Evolutionary conservation across 2,113 vertebrate genomes (phyloP).

Genomic region (Mus pahari): DNA sequence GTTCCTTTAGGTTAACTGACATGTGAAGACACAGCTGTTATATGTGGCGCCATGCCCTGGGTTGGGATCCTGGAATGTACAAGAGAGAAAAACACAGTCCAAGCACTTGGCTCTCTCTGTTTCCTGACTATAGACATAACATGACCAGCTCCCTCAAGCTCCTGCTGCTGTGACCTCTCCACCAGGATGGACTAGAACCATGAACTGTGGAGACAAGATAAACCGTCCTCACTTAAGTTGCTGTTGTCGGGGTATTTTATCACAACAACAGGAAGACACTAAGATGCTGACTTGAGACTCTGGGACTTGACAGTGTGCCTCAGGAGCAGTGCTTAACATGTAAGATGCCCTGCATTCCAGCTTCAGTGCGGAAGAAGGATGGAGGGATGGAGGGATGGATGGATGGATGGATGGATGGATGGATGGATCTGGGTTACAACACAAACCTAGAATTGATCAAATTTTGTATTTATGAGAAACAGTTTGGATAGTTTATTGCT

Average conservation of each 20-base stretch:
- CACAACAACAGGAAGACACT: not conserved
- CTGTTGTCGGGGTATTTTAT: not conserved
- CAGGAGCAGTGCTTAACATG: not conserved
- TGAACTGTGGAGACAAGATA: not conserved
- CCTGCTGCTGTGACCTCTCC: not conserved
- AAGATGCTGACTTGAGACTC: not conserved
- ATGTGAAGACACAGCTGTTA: not conserved
- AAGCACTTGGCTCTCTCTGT: not conserved
- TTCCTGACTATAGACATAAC: not conserved
- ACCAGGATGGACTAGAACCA: not conserved
- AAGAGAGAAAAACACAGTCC: not conserved
- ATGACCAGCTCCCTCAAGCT: not conserved
- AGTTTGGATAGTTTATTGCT: not conserved
- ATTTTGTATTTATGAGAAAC: constrained; percentile 16
- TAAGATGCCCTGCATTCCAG: too few relatives aligned
- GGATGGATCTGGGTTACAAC: not conserved
- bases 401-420: not conserved
- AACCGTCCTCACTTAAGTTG: not conserved
- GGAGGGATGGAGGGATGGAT: not conserved
- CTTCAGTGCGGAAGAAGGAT: not conserved
- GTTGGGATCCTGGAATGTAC: too few relatives aligned
- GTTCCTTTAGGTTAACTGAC: not conserved
- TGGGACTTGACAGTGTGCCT: not conserved
- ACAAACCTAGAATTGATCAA: constrained; percentile 45
- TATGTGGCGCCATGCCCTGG: not conserved